Evolutionary conservation across 1,140 invertebrate species (phyloP), one percentile per base, ranked within the genome.

Genomic region (Drosophila rhopaloa): DNA sequence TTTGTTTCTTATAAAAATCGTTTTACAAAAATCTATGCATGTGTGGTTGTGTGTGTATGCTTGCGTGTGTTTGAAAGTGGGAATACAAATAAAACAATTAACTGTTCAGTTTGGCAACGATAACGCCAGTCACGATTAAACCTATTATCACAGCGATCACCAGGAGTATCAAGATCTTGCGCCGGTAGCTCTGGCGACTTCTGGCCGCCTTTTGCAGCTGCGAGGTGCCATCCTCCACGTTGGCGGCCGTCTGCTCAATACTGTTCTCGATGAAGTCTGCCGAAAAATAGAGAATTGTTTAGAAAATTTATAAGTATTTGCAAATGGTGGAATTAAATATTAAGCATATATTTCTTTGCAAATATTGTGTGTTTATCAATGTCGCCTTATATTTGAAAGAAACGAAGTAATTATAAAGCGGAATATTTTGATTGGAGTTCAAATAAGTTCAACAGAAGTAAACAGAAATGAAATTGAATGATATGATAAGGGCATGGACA

Each of bases 191-290:
- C 58, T 93, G 94, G 91, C 97, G 96, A 93, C 97, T 96, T 79
- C 95, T 93, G 66, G 95, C 94, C 32, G 97, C 97, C 93, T 97
- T 97, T 47, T 95, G 93, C 27, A 98, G 93, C 83, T 98, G 95
- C 76, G 95, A 94, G 7, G 94, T 94, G 4, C 97, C 97, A 46
- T 95, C 93, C 91, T 97, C 96, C 11, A 98, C 97, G 74, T 96
- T 94, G 7, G 94, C 94, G 51, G 95, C 94, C 8, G 96, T 95
- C 62, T 94, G 94, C 89, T 98, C 97, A 84, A 98, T 96, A 93
- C 96, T 96, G 78, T 95, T 96, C 92, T 98, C 98, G 85, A 99
- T 98, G 53, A 95, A 96, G 92, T 98, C 97, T 98, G 93, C 16
- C n/a, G 35, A 53, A 10, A 61, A 65, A 73, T 38, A 41, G 32